phyloP scores from a whole-genome alignment of 2,797 vertebrate species.

The Emydoidea blandingii region DNA sequence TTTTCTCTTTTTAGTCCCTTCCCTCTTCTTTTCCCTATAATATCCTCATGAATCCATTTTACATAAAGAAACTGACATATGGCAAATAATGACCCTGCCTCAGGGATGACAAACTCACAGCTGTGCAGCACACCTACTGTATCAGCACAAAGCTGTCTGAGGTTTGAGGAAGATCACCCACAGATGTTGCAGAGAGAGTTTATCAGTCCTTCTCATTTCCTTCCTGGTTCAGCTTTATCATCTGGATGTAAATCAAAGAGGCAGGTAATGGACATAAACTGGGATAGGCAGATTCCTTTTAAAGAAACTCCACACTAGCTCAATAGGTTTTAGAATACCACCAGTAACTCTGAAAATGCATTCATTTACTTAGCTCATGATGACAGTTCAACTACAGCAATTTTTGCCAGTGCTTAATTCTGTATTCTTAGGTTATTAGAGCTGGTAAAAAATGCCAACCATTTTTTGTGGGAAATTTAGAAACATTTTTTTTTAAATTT shows the following conservation, averaged over 20 bases:
- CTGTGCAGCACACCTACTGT: not conserved
- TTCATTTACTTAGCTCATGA: not conserved
- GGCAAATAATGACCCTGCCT: not conserved
- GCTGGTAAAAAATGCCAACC: not conserved
- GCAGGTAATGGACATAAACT: not conserved
- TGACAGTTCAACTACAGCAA: not conserved
- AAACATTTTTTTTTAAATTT: not conserved
- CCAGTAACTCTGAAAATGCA: not conserved
- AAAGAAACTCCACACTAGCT: not conserved
- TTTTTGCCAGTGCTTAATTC: accelerated
- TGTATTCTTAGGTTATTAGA: not conserved
- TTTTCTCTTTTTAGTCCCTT: not conserved
- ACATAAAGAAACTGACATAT: not conserved
- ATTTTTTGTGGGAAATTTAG: not conserved
- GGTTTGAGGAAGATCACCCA: not conserved
- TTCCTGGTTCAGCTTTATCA: not conserved
- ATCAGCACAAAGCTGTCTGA: not conserved
- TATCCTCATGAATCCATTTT: not conserved
- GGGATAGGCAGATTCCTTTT: not conserved
- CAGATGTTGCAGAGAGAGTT: not conserved
- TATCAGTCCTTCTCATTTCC: not conserved
- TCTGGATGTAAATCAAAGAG: not conserved
- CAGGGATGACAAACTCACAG: not conserved
- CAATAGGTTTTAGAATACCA: not conserved
- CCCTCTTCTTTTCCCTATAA: not conserved